Evolutionary conservation across 2,888 invertebrate species (phyloP).

Genomic region (Dasysyrphus tricinctus): DNA sequence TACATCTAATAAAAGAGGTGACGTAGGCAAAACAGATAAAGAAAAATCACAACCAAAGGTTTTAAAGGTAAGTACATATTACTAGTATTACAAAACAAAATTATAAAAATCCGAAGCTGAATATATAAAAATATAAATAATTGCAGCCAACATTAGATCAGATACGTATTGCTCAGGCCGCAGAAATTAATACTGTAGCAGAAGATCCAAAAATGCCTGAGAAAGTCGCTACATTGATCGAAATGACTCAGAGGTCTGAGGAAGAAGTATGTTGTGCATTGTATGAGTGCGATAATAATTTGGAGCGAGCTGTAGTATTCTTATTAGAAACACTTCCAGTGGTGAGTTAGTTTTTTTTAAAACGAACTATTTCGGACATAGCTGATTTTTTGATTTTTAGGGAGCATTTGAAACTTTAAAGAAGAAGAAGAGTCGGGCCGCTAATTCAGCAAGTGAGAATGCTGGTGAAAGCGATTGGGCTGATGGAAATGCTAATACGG

Average conservation of each 20-base stretch:
- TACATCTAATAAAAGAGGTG: conserved; percentile 85
- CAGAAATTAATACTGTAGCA: conserved; percentile 87
- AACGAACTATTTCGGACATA: neutral
- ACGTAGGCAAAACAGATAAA: conserved; percentile 86
- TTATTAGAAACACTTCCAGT: conserved; percentile 83
- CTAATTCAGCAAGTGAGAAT: conserved; percentile 85
- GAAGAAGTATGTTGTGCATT: conserved; percentile 96
- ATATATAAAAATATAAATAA: conserved; percentile 1
- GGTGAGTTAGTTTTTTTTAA: conserved; percentile 77
- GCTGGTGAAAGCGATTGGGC: conserved; percentile 84
- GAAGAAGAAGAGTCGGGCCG: conserved; percentile 92
- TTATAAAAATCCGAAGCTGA: neutral
- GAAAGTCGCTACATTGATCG: conserved; percentile 93
- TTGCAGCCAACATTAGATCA: conserved; percentile 91
- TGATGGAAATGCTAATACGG: conserved; percentile 82
- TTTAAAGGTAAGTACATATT: no score
- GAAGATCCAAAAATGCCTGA: conserved; percentile 87
- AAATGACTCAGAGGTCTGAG: conserved; percentile 94
- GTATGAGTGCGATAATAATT: conserved; percentile 96
- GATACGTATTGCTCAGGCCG: conserved; percentile 92
- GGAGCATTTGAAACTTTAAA: conserved; percentile 95
- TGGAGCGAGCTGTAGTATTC: conserved; percentile 87
- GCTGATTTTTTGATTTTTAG: conserved; percentile 81
- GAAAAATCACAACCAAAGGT: conserved; percentile 85
- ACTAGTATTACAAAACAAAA: conserved; percentile 20